These are phyloP conservation scores for Drosophila sechellia DNA, from an alignment of 1,140 invertebrate genomes.

Conservation along the genomic window DNA sequence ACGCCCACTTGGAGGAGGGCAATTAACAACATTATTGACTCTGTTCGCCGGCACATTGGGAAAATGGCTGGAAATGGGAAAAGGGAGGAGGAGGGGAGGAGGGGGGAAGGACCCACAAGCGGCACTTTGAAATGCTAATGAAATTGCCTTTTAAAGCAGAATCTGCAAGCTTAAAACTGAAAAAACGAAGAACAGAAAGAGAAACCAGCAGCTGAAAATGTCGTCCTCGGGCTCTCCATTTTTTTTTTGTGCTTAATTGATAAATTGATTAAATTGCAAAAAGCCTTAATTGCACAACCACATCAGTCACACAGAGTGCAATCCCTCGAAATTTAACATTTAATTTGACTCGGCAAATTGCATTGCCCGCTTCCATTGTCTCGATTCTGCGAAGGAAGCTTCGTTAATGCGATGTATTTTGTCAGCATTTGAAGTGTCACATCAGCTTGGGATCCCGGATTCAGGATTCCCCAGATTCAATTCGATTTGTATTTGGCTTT, in stretches of 20 bases:
- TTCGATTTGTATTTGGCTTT: slow-evolving; percentile 69
- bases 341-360: slow-evolving; percentile 64
- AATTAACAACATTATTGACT: slow-evolving; percentile 83
- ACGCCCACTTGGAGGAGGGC: slow-evolving; percentile 57
- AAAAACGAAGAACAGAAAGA: not conserved
- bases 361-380: slow-evolving; percentile 55
- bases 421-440: slow-evolving; percentile 74
- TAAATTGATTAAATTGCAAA: slow-evolving; percentile 82
- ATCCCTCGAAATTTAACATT: slow-evolving; percentile 63
- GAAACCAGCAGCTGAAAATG: slow-evolving; percentile 16
- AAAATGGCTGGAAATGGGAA: slow-evolving; percentile 1
- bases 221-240: slow-evolving; percentile 9
- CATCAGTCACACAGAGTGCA: slow-evolving; percentile 16
- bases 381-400: not conserved
- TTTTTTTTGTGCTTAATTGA: slow-evolving; percentile 62
- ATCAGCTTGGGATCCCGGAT: slow-evolving; percentile 28
- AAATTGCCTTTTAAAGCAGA: slow-evolving; percentile 76
- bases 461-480: slow-evolving; percentile 12
- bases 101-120: slow-evolving; percentile 14
- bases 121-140: slow-evolving; percentile 82
- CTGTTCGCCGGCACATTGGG: slow-evolving; percentile 32
- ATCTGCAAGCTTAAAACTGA: not conserved
- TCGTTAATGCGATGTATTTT: slow-evolving; percentile 79
- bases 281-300: slow-evolving; percentile 68
- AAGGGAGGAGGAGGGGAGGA: slow-evolving; percentile 8